A percentile compares a stretch with the other conserved stretches of the same genome.
Conservation (phyloP, 2,888 invertebrate genomes). For the Callinectes sapidus region DNA sequence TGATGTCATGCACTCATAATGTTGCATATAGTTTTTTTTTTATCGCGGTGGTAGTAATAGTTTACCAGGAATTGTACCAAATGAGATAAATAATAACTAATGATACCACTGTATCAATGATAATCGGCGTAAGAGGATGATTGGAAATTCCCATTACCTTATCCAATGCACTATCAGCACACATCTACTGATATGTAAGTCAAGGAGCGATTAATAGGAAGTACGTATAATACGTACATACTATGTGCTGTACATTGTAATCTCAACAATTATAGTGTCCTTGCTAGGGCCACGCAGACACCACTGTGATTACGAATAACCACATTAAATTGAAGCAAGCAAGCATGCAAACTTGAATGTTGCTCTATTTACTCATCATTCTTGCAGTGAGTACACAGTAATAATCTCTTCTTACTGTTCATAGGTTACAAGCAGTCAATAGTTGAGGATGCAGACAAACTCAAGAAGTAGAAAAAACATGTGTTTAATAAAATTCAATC, state of each 20-base stretch:
- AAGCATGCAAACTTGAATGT: not conserved
- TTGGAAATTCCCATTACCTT: not conserved
- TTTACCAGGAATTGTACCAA: not conserved
- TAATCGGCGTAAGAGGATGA: not conserved
- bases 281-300: too few relatives aligned
- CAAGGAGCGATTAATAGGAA: too few relatives aligned
- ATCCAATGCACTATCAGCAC: not conserved
- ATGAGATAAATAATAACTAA: not conserved
- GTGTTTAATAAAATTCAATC: slow-evolving; percentile 9
- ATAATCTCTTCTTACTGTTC: too few relatives aligned
- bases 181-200: not conserved
- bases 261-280: too few relatives aligned
- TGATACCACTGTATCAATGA: not conserved
- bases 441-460: not conserved
- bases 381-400: too few relatives aligned
- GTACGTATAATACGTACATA: too few relatives aligned
- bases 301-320: too few relatives aligned
- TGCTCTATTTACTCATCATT: too few relatives aligned
- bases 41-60: too few relatives aligned
- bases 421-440: not conserved
- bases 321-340: not conserved
- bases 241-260: too few relatives aligned
- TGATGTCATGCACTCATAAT: not conserved
- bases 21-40: not conserved
- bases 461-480: not conserved